phyloP scores from a whole-genome alignment of 2,797 vertebrate species.

The Oryzias sinensis region DNA sequence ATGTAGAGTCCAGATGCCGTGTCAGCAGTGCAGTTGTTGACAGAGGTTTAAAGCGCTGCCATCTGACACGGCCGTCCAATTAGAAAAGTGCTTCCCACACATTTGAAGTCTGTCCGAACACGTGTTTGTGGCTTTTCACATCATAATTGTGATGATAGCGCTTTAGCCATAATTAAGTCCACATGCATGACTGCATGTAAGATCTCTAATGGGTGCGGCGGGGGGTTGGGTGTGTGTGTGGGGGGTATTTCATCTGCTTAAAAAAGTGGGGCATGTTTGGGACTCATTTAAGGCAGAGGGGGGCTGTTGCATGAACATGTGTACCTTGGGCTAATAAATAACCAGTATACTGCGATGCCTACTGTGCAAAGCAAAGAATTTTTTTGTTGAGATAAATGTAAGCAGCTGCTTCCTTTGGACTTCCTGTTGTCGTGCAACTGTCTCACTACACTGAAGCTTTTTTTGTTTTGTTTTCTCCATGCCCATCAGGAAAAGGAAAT shows the following conservation, averaged over 20 bases:
- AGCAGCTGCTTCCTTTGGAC: constrained; percentile 67
- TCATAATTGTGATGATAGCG: constrained; percentile 57
- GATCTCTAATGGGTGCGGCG: constrained; percentile 41
- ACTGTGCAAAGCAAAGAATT: constrained; percentile 47
- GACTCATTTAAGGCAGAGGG: too few relatives aligned
- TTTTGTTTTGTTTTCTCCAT: constrained; percentile 30
- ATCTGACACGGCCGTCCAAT: constrained; percentile 73
- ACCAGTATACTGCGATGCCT: constrained; percentile 25
- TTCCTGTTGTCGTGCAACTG: constrained; percentile 75
- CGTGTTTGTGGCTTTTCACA: constrained; percentile 49
- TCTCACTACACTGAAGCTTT: constrained; percentile 33
- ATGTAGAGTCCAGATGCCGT: constrained; percentile 63
- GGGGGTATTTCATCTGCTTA: background rate
- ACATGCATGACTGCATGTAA: constrained; percentile 55
- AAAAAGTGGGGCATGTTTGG: too few relatives aligned
- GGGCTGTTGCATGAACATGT: constrained; percentile 24
- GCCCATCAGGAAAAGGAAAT: constrained; percentile 69
- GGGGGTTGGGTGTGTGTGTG: constrained; percentile 1
- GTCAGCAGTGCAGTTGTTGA: constrained; percentile 67
- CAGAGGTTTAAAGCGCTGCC: constrained; percentile 70
- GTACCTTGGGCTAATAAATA: constrained; percentile 63
- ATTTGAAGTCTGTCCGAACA: constrained; percentile 51
- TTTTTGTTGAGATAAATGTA: constrained; percentile 52
- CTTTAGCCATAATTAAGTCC: constrained; percentile 71
- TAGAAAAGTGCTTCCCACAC: constrained; percentile 70